phyloP scores from a whole-genome alignment of 2,113 vertebrate genomes.

The Bubo bubo region DNA sequence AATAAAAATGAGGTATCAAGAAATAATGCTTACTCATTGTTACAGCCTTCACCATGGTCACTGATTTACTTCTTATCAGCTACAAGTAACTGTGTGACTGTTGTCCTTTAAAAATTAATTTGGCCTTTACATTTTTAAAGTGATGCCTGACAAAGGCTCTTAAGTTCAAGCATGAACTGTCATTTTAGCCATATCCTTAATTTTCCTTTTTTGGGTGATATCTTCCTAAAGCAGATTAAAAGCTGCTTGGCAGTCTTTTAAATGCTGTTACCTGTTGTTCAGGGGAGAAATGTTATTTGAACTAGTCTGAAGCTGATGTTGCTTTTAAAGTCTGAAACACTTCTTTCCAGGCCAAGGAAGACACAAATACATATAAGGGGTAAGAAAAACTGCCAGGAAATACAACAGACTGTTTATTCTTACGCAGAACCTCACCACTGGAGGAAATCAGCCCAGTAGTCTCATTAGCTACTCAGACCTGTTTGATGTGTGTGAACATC shows the following conservation, averaged over 20 bases:
- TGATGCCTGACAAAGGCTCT: neutral
- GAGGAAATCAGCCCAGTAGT: neutral
- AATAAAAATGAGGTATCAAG: neutral
- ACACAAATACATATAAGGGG: neutral
- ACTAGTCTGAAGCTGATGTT: neutral
- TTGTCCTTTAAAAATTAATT: neutral
- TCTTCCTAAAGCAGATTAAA: neutral
- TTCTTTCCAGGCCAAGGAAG: neutral
- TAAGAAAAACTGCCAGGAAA: neutral
- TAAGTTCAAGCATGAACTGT: neutral
- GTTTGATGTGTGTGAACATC: neutral
- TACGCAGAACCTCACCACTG: accelerated
- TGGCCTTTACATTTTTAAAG: neutral
- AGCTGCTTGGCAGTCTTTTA: neutral
- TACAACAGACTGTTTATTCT: neutral
- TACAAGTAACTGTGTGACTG: neutral
- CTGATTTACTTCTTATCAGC: neutral
- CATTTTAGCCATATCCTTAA: neutral
- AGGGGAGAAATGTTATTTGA: neutral
- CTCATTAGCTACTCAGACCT: neutral
- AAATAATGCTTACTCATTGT: neutral
- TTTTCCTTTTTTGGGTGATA: neutral
- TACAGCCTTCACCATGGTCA: neutral
- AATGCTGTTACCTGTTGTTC: neutral
- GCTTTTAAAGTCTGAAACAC: neutral